Evolutionary conservation across 2,113 vertebrate species (phyloP).

Genomic region (Passer montanus): DNA sequence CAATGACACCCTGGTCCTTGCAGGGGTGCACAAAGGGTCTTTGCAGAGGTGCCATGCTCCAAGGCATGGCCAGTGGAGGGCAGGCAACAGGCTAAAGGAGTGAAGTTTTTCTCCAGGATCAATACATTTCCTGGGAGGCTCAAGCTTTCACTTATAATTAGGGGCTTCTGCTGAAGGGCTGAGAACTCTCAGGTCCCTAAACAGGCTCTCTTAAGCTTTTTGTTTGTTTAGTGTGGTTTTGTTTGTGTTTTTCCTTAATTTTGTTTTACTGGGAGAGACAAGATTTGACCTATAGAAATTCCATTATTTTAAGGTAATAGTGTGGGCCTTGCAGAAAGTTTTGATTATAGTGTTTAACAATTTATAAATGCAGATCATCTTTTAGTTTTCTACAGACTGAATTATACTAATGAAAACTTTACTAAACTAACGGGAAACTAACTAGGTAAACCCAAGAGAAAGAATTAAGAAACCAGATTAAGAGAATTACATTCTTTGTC

Average conservation of each 20-base stretch:
- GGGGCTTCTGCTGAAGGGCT: not conserved
- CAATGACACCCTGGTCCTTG: not conserved
- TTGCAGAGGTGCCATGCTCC: too few species aligned
- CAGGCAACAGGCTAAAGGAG: not conserved
- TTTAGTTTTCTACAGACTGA: not conserved
- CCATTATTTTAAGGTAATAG: not conserved
- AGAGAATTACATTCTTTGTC: not conserved
- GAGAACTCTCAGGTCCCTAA: not conserved
- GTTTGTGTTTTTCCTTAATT: not conserved
- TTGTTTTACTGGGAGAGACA: not conserved
- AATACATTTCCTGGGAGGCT: not conserved
- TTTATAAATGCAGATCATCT: not conserved
- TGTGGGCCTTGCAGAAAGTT: not conserved
- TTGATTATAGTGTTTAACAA: not conserved
- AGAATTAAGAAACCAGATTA: not conserved
- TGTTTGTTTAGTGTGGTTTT: not conserved
- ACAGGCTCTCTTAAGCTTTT: not conserved
- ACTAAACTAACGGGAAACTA: not conserved
- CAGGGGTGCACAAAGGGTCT: not conserved
- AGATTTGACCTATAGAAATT: not conserved
- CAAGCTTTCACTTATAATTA: not conserved
- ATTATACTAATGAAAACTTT: not conserved
- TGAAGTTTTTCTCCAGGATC: not conserved
- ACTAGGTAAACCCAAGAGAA: not conserved
- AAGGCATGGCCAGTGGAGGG: not conserved